These are phyloP conservation scores for Pollenia angustigena DNA, from an alignment of 2,888 invertebrate genomes.

Conservation along the genomic window DNA sequence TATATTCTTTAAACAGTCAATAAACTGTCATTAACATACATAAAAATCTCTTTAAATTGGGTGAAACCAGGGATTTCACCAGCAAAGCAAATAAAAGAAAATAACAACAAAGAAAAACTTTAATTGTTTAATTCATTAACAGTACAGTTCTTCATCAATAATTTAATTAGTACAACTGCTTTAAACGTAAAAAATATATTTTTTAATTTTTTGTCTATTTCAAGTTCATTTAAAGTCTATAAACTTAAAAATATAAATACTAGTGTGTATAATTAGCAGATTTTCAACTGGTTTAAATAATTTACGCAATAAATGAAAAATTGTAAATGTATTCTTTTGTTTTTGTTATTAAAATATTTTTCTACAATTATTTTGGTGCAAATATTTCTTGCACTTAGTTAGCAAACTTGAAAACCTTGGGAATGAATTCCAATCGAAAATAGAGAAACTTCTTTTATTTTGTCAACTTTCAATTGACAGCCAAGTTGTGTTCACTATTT, in stretches of 20 bases:
- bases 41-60: background rate
- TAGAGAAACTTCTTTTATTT: constrained; percentile 49
- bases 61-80: constrained; percentile 27
- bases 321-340: background rate
- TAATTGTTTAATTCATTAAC: constrained; percentile 37
- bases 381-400: constrained; percentile 36
- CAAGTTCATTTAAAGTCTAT: constrained; percentile 36
- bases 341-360: background rate
- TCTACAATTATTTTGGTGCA: constrained; percentile 17
- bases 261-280: background rate
- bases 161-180: constrained; percentile 18
- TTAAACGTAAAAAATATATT: background rate
- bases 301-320: constrained; percentile 9
- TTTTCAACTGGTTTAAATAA: constrained; percentile 18
- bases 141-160: constrained; percentile 29
- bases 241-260: background rate
- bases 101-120: constrained; percentile 13
- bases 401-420: constrained; percentile 60
- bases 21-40: constrained; percentile 33
- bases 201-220: background rate
- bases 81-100: constrained; percentile 4
- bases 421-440: constrained; percentile 8
- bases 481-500: constrained; percentile 51
- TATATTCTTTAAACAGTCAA: constrained; percentile 35
- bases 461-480: background rate